phyloP scores from a whole-genome alignment of 2,113 vertebrate genomes.

The Aegotheles bennettii region DNA sequence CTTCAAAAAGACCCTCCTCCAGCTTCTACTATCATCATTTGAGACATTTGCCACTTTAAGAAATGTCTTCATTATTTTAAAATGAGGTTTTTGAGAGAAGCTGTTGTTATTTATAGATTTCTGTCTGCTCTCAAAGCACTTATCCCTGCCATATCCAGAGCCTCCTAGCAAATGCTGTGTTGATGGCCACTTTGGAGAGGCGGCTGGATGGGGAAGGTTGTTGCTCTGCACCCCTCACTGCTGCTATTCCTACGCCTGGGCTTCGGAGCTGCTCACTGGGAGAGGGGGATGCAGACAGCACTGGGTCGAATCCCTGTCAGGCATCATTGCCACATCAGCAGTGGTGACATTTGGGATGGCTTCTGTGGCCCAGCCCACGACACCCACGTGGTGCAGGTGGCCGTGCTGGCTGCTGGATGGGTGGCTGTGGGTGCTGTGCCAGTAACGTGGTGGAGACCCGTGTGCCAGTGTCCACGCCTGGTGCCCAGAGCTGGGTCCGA shows the following conservation, averaged over 20 bases:
- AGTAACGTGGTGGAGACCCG: rapidly evolving
- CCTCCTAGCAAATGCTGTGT: not conserved
- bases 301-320: not conserved
- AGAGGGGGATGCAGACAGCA: not conserved
- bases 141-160: not conserved
- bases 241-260: not conserved
- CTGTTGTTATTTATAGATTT: conserved; percentile 51
- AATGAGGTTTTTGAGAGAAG: not conserved
- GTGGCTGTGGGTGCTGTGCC: rapidly evolving
- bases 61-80: conserved; percentile 49
- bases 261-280: rapidly evolving
- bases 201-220: not conserved
- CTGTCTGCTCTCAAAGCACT: conserved; percentile 14
- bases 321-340: rapidly evolving
- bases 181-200: not conserved
- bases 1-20: not conserved
- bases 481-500: not conserved
- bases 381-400: rapidly evolving
- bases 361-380: not conserved
- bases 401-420: not conserved
- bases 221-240: not conserved
- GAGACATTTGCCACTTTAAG: conserved; percentile 14
- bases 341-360: rapidly evolving
- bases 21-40: not conserved
- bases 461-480: rapidly evolving